A percentile compares a stretch with the other conserved stretches of the same genome.
These are phyloP conservation scores for Platypus cylindrus DNA, from an alignment of 2,888 invertebrate genomes.

Conservation along the genomic window DNA sequence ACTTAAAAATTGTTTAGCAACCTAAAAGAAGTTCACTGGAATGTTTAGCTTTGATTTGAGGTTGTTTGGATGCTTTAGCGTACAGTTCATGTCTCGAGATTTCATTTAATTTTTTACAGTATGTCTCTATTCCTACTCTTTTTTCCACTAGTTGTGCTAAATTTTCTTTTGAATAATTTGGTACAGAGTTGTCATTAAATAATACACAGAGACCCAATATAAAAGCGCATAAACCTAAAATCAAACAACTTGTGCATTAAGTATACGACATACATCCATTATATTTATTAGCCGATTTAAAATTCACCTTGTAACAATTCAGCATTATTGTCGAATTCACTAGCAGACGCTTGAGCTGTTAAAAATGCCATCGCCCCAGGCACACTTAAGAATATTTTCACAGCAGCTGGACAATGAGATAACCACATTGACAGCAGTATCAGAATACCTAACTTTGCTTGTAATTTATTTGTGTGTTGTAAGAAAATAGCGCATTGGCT, in stretches of 20 bases:
- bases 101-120: constrained; percentile 72
- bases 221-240: constrained; percentile 50
- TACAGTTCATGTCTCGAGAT: constrained; percentile 85
- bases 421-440: constrained; percentile 87
- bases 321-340: constrained; percentile 85
- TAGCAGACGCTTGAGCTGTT: constrained; percentile 65
- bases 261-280: no score
- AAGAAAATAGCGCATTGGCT: constrained; percentile 78
- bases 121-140: constrained; percentile 81
- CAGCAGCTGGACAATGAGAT: constrained; percentile 69
- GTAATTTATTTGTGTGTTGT: constrained; percentile 69
- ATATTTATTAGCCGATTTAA: no score
- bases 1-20: constrained; percentile 2
- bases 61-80: constrained; percentile 83
- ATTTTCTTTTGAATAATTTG: constrained; percentile 62
- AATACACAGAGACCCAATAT: constrained; percentile 84
- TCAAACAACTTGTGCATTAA: no score
- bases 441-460: constrained; percentile 77
- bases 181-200: constrained; percentile 73
- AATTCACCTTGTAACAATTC: constrained; percentile 46
- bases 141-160: constrained; percentile 75
- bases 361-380: constrained; percentile 64
- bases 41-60: constrained; percentile 69
- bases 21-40: constrained; percentile 64
- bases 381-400: constrained; percentile 66